These are phyloP conservation scores for Perithous albicinctus DNA, from an alignment of 2,888 invertebrate species.

Conservation along the genomic window DNA sequence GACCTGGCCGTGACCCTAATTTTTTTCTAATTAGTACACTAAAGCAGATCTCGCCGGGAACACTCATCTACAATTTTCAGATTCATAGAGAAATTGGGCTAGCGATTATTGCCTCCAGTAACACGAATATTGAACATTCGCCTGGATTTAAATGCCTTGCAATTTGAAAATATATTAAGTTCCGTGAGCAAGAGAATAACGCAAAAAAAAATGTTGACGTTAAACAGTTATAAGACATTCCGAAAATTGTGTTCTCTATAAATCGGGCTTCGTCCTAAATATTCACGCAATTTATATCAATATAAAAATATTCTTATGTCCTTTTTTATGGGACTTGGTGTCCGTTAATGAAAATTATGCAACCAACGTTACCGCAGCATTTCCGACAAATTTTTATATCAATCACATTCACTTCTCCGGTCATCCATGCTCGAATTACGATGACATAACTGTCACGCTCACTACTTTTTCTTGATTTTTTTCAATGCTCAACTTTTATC, in stretches of 20 bases:
- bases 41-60: not conserved
- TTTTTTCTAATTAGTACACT: not conserved
- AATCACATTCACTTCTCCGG: not conserved
- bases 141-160: too few relatives aligned
- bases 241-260: too few relatives aligned
- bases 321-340: not conserved
- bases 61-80: not conserved
- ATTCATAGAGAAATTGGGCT: not conserved
- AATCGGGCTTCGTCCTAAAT: too few relatives aligned
- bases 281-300: too few relatives aligned
- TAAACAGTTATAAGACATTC: too few relatives aligned
- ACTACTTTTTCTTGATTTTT: not conserved
- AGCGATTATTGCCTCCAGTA: not conserved
- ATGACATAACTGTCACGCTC: slow-evolving; percentile 8
- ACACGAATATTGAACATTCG: not conserved
- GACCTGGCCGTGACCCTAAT: slow-evolving; percentile 2
- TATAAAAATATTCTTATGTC: too few relatives aligned
- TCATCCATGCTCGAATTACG: slow-evolving; percentile 4
- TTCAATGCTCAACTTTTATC: slow-evolving; percentile 2
- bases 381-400: not conserved
- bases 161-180: too few relatives aligned
- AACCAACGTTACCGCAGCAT: not conserved
- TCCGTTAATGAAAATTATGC: not conserved
- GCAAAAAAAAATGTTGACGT: too few relatives aligned
- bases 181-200: too few relatives aligned